phyloP scores from a whole-genome alignment of 2,888 invertebrate species.

The Euzophera pinguis region DNA sequence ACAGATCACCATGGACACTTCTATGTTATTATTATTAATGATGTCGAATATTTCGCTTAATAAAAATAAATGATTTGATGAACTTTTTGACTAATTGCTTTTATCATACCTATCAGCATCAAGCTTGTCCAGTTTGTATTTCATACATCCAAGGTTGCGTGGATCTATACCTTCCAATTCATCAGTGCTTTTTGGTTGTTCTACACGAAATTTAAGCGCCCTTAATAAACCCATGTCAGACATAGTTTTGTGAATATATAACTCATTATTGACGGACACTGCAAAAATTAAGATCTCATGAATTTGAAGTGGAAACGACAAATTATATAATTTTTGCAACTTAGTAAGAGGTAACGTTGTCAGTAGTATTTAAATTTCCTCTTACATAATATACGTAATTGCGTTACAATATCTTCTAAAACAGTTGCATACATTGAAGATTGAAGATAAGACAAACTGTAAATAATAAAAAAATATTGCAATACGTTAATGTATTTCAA shows the following conservation, averaged over 20 bases:
- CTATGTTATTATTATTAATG: no score
- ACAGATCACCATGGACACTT: no score
- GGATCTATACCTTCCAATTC: conserved; percentile 31
- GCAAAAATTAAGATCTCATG: background rate
- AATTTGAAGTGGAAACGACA: background rate
- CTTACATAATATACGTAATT: conserved; percentile 35
- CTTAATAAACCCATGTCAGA: conserved; percentile 29
- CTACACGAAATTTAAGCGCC: conserved; percentile 28
- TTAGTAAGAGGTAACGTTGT: no score
- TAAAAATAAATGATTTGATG: no score
- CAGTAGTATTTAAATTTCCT: background rate
- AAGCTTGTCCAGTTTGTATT: conserved; percentile 36
- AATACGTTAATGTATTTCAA: no score
- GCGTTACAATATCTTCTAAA: conserved; percentile 36
- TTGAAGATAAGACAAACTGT: conserved; percentile 30
- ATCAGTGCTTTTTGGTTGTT: conserved; percentile 25
- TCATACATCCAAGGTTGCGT: conserved; percentile 23
- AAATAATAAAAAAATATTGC: background rate
- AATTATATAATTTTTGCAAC: no score
- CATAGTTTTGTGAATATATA: conserved; percentile 29
- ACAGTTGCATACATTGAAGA: conserved; percentile 34
- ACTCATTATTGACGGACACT: conserved; percentile 27
- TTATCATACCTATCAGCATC: conserved; percentile 31
- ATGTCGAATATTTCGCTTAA: no score
- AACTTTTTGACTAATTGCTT: background rate